phyloP scores from a whole-genome alignment of 2,888 invertebrate species.

The Ischnura elegans region DNA sequence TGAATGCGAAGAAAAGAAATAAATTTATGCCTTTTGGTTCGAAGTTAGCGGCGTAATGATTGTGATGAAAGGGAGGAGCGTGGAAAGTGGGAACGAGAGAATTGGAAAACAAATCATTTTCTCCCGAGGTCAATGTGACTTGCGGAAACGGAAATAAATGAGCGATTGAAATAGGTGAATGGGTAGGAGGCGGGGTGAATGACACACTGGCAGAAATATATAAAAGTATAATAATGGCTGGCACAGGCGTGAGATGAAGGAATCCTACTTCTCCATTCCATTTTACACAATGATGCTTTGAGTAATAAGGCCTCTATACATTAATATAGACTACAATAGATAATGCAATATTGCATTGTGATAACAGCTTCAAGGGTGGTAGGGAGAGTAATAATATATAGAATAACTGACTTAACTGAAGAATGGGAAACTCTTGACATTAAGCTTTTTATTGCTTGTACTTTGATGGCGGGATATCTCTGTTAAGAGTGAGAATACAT shows the following conservation, averaged over 20 bases:
- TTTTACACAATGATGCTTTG: no score
- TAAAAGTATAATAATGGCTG: no score
- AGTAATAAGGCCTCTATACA: no score
- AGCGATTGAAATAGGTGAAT: neutral
- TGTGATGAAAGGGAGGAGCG: neutral
- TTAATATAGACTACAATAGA: no score
- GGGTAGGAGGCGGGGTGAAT: neutral
- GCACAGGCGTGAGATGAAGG: neutral
- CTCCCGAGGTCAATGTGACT: neutral
- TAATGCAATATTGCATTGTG: no score
- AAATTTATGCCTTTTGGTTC: neutral
- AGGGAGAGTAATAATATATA: no score
- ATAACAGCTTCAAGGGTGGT: no score
- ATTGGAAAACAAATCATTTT: neutral
- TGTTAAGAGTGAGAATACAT: no score
- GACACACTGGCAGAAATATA: neutral
- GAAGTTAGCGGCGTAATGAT: neutral
- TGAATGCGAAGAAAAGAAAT: conserved; percentile 6
- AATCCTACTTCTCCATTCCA: neutral
- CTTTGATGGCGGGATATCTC: no score
- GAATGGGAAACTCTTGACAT: no score
- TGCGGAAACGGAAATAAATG: conserved; percentile 3
- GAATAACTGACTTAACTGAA: no score
- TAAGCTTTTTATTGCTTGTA: no score
- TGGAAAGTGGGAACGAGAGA: neutral